A percentile compares a stretch with the other conserved stretches of the same genome.
These are phyloP conservation scores for Pocillopora damicornis DNA, from an alignment of 64 coral and sea anemone genomes.

Conservation along the genomic window DNA sequence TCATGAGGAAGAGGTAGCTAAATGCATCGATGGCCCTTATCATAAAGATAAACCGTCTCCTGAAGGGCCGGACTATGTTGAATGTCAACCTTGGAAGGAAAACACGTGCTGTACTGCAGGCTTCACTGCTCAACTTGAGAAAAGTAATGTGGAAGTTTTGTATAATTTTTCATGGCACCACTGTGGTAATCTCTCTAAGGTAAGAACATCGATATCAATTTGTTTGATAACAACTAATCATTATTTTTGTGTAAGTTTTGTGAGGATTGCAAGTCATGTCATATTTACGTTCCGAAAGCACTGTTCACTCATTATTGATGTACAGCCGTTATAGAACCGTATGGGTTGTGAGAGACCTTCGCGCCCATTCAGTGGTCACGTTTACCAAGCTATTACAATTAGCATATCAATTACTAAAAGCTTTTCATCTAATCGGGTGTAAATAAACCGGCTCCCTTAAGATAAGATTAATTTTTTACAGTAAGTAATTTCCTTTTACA, in stretches of 20 bases:
- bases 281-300: too few relatives aligned
- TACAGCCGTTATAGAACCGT: too few relatives aligned
- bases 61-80: constrained; percentile 56
- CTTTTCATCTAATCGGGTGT: too few relatives aligned
- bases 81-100: constrained; percentile 65
- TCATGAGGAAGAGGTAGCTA: neutral
- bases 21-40: constrained; percentile 48
- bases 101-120: constrained; percentile 76
- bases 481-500: too few relatives aligned
- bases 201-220: neutral
- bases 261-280: too few relatives aligned
- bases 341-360: too few relatives aligned
- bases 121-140: constrained; percentile 60
- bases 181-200: constrained; percentile 51
- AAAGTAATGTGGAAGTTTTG: constrained; percentile 30
- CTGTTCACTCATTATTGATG: too few relatives aligned
- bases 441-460: too few relatives aligned
- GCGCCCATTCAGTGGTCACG: too few relatives aligned
- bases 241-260: neutral
- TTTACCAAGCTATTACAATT: too few relatives aligned
- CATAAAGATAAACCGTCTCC: constrained; percentile 67
- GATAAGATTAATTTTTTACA: too few relatives aligned
- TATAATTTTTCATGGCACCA: constrained; percentile 79
- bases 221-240: neutral
- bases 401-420: too few relatives aligned